Base-by-base conservation (phyloP, 1,140 invertebrate genomes). In the Drosophila asahinai region DNA sequence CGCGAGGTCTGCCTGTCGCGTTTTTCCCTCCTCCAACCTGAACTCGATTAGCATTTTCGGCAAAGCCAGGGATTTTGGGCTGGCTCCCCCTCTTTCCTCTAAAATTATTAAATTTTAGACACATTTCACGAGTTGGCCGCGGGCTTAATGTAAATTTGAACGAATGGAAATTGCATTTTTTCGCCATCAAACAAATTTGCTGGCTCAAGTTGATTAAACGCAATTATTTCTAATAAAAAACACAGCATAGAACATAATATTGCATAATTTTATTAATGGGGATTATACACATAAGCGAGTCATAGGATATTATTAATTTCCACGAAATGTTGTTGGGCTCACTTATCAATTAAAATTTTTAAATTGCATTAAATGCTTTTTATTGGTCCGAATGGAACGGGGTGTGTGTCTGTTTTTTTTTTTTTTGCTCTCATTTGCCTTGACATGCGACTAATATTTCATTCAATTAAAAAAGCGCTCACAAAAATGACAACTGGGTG, bases 261-360 rank as follows among this genome's bases (percentile, higher is more conserved):
- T 66, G 45, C 19, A 74, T 90, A 90, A 90, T 90, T 91, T 82
- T 90, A 90, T 90, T 90, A 90, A 90, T 90, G 86, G 67, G 47
- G 72, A 90, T 90, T 86, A 89, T 81, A 54, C 42, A 6, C 5
- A 19, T 15, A 55, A 27, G 17, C 30, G 47, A 63, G 68, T 51
- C 65, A 81, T 79, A 74, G 75, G 17, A 79, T 71, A 77, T 81
- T 73, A 90, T 55, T 65, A 66, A 61, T 82, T 57, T 62, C 43
- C 63, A 63, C 33, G 47, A 71, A 74, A 48, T 67, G 65, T 77
- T 82, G 72, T 80, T 40, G 54, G 54, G 8, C 78, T 82, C 82
- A 67, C 86, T 80, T 90, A 90, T 91, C 86, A 90, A 90, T 90
- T 90, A 90, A 90, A 77, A 91, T 77, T 59, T 72, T 74, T 71